These are phyloP conservation scores for Cephus rjabovi DNA, from an alignment of 2,888 invertebrate species.

Conservation along the genomic window DNA sequence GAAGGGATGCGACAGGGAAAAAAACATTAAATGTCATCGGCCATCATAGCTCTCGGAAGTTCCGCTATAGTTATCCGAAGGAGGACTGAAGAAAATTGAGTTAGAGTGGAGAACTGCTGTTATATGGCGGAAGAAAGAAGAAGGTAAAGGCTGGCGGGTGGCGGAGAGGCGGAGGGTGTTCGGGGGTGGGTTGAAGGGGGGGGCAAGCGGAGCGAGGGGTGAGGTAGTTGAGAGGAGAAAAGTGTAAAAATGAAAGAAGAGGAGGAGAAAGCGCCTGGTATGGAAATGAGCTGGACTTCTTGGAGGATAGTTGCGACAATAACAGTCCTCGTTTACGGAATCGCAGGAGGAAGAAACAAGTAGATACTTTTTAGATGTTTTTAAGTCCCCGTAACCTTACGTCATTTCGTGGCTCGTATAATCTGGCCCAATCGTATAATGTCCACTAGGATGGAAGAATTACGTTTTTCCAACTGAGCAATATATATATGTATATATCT, in stretches of 20 bases:
- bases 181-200: neutral
- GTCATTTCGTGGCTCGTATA: neutral
- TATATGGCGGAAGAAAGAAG: neutral
- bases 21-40: neutral
- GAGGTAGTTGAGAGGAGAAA: constrained; percentile 6
- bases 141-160: neutral
- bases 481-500: no score
- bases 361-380: neutral
- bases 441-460: neutral
- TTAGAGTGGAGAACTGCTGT: neutral
- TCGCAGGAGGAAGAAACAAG: neutral
- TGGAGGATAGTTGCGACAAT: neutral
- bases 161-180: constrained; percentile 6
- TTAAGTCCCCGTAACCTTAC: neutral
- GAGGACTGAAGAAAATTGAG: neutral
- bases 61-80: neutral
- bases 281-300: constrained; percentile 33
- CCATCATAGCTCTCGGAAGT: neutral
- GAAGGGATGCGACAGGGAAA: neutral
- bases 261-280: constrained; percentile 33
- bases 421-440: neutral
- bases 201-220: neutral
- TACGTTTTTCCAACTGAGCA: neutral
- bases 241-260: neutral
- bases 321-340: neutral